A percentile compares a stretch with the other conserved stretches of the same genome.
Conservation (phyloP, 2,888 invertebrate genomes). For the Oligia fasciuncula region DNA sequence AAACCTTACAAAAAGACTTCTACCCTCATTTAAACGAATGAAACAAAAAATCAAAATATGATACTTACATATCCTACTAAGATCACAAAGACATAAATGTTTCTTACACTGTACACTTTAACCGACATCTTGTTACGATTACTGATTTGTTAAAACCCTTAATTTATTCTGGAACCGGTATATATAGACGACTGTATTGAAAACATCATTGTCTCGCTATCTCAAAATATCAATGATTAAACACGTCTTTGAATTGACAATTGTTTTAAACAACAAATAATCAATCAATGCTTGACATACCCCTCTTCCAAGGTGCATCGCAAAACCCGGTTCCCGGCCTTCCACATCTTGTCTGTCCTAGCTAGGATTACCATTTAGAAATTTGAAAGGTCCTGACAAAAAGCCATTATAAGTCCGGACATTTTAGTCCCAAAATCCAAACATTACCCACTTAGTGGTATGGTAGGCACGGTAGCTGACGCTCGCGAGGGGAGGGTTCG, state of each 20-base stretch:
- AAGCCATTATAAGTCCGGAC: too few relatives aligned
- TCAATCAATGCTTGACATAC: neutral
- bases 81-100: conserved; percentile 27
- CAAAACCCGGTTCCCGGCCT: neutral
- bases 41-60: neutral
- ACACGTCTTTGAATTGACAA: conserved; percentile 59
- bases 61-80: conserved; percentile 51
- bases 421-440: too few relatives aligned
- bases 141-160: conserved; percentile 65
- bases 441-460: too few relatives aligned
- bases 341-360: neutral
- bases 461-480: too few relatives aligned
- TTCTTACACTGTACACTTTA: conserved; percentile 20
- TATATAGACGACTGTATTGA: conserved; percentile 64
- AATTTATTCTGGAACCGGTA: conserved; percentile 53
- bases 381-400: too few relatives aligned
- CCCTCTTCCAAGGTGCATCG: too few relatives aligned
- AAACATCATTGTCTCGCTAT: conserved; percentile 66
- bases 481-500: too few relatives aligned
- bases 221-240: conserved; percentile 56
- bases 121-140: conserved; percentile 42
- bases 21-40: neutral
- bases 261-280: conserved; percentile 43
- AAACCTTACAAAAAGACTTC: neutral
- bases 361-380: too few relatives aligned